Evolutionary conservation across 2,888 invertebrate species (phyloP), one percentile per base, ranked within the genome.

Genomic region (Vanessa cardui): DNA sequence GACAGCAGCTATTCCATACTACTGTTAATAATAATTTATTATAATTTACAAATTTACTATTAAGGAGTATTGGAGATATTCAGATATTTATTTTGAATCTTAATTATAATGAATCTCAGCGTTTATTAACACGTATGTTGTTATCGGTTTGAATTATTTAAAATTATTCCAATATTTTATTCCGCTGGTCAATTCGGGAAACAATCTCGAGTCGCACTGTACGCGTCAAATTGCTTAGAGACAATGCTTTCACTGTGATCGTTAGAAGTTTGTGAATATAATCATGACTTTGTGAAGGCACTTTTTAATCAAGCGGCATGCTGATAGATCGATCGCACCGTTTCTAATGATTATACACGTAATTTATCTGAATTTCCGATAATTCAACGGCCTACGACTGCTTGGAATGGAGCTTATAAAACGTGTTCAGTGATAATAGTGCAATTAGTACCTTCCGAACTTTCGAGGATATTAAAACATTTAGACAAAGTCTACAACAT

Each of bases 1-100:
- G 84, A 83, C 86, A 83, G 84, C 88, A 87, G 88, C 90, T 90
- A 92, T 92, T 92, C 92, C 92, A 92, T 90, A 88, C 79, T 81
- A 86, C 87, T 88, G 88, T 88, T 90, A 91, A 87, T 90, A 90
- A 87, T 91, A 86, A 91, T 91, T 92, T 92, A 91, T 92, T 91
- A 85, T 90, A 89, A 89, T 90, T 89, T 91, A 90, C 87, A 85
- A 84, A 56, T 56, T 84, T 86, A 85, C 78, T 82, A 77, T 90
- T 54, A 89, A 88, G 90, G 83, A 83, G 78, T 80, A 87, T 88
- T 85, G 86, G 87, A 88, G 83, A 85, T 84, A 78, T 80, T 83
- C 79, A 76, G 79, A 83, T 85, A 87, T 89, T 89, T 89, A 88
- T 90, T 88, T 81, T 86, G 88, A 72, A 88, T 87, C 85, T 88